A percentile compares a stretch with the other conserved stretches of the same genome.
Conservation (phyloP, 2,888 invertebrate species). For the Anorthoa munda region DNA sequence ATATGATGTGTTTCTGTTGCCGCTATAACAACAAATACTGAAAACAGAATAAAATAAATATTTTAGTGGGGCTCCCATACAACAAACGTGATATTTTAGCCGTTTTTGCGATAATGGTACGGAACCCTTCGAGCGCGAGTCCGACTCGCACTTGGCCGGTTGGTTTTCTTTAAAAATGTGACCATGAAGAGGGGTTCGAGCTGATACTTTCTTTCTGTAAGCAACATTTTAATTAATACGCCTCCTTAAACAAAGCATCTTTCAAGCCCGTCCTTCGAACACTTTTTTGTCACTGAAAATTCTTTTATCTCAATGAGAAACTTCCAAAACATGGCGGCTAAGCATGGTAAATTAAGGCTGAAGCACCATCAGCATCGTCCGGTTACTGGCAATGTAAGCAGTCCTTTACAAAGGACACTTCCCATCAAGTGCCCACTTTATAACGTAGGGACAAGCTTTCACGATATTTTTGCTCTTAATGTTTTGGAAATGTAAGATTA, state of each 20-base stretch:
- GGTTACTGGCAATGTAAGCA: slow-evolving; percentile 57
- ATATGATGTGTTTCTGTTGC: too few relatives aligned
- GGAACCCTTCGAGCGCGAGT: too few relatives aligned
- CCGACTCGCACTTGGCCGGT: too few relatives aligned
- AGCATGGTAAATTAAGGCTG: slow-evolving; percentile 50
- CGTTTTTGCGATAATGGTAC: too few relatives aligned
- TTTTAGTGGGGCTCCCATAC: too few relatives aligned
- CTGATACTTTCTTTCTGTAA: background rate
- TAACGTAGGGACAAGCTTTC: slow-evolving; percentile 28
- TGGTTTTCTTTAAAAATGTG: background rate
- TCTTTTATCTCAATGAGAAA: slow-evolving; percentile 23
- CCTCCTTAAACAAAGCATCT: background rate
- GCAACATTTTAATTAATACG: slow-evolving; percentile 5
- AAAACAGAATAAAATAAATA: too few relatives aligned
- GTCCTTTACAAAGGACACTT: slow-evolving; percentile 39
- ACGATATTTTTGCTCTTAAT: slow-evolving; percentile 34
- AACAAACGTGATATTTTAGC: too few relatives aligned
- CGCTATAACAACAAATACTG: too few relatives aligned
- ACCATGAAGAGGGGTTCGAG: background rate
- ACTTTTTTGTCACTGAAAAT: slow-evolving; percentile 5
- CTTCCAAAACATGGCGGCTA: slow-evolving; percentile 38
- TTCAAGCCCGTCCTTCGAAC: background rate
- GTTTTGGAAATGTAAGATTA: slow-evolving; percentile 28
- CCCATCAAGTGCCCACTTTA: slow-evolving; percentile 44
- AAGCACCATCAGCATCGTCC: slow-evolving; percentile 51